phyloP scores from a whole-genome alignment of 2,797 vertebrate genomes.

The Platalea minor region DNA sequence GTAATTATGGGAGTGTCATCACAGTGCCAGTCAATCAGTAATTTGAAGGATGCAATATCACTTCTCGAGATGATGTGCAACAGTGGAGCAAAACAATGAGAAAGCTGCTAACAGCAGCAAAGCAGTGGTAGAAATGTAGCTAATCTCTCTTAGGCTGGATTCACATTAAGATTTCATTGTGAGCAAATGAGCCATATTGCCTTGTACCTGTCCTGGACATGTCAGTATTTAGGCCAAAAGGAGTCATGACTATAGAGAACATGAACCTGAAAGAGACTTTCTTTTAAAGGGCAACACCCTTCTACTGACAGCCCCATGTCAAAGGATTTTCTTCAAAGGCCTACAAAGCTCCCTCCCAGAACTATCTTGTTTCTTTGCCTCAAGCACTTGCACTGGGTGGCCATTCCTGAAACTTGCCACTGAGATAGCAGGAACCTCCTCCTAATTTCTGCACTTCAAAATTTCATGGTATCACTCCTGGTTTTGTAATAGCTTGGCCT shows the following conservation, averaged over 20 bases:
- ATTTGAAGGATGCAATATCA: neutral
- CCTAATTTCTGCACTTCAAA: neutral
- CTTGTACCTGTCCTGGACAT: neutral
- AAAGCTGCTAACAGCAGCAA: neutral
- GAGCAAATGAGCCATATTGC: neutral
- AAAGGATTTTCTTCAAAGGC: neutral
- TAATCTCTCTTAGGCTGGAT: neutral
- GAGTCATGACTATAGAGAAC: neutral
- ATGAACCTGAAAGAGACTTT: neutral
- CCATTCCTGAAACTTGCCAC: neutral
- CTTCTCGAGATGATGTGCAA: neutral
- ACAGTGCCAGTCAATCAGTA: neutral
- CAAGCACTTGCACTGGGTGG: neutral
- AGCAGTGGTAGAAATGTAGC: neutral
- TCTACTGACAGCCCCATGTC: neutral
- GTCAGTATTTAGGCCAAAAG: neutral
- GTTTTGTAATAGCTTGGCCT: neutral
- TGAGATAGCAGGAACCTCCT: neutral
- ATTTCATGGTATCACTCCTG: neutral
- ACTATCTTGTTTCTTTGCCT: neutral
- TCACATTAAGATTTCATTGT: neutral
- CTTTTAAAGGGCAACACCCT: neutral
- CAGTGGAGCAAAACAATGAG: neutral
- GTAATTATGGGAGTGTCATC: neutral
- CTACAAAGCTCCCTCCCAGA: neutral